Conservation (phyloP, 1,140 invertebrate species). For the Littorina saxatilis region DNA sequence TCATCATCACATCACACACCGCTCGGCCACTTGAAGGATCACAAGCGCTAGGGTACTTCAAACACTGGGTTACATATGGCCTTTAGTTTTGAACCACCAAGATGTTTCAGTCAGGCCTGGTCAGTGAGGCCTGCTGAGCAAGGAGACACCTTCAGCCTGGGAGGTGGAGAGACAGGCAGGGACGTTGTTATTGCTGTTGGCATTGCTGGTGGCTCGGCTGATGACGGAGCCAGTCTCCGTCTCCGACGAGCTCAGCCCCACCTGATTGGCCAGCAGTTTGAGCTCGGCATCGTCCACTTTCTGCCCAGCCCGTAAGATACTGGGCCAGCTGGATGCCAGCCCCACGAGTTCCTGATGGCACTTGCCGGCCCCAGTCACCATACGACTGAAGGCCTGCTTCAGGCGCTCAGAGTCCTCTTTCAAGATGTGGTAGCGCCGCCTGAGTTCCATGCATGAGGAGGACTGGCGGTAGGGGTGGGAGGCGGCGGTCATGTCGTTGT, state of each 20-base stretch:
- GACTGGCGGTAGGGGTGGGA: conserved; percentile 3
- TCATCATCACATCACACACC: too few relatives aligned
- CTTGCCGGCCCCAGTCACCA: not conserved
- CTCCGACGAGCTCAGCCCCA: not conserved
- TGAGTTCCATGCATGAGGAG: not conserved
- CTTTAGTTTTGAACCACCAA: too few relatives aligned
- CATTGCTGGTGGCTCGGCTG: not conserved
- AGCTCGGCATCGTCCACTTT: not conserved
- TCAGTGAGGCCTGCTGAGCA: conserved; percentile 34
- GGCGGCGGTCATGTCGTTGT: not conserved
- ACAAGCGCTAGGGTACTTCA: too few relatives aligned
- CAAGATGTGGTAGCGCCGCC: not conserved
- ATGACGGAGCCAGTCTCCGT: not conserved
- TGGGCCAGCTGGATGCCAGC: conserved; percentile 52
- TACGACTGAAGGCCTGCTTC: not conserved
- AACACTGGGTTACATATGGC: too few relatives aligned
- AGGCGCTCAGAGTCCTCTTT: not conserved
- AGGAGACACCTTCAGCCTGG: conserved; percentile 25
- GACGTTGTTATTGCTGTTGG: conserved; percentile 27
- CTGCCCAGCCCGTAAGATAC: conserved; percentile 23
- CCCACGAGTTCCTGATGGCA: conserved; percentile 32
- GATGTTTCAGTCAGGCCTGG: too few relatives aligned
- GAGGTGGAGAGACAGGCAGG: conserved; percentile 19
- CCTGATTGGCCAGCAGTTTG: not conserved
- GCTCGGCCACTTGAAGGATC: too few relatives aligned